These are phyloP conservation scores for Campaea margaritaria DNA, from an alignment of 2,888 invertebrate genomes.

Conservation along the genomic window DNA sequence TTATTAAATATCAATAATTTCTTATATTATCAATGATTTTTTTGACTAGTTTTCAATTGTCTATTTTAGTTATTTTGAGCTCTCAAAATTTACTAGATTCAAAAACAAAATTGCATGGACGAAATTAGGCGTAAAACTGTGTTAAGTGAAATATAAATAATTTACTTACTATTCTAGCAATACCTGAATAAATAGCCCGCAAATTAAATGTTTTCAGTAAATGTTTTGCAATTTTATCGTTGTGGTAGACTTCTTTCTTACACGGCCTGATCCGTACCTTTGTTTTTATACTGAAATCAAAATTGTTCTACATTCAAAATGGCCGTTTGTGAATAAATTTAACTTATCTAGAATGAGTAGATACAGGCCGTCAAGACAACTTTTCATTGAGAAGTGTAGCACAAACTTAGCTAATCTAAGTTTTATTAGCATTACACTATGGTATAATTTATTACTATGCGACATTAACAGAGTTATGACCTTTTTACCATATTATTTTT, in stretches of 20 bases:
- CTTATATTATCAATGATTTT: slow-evolving; percentile 25
- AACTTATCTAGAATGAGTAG: slow-evolving; percentile 6
- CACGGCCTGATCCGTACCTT: slow-evolving; percentile 17
- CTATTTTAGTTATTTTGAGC: slow-evolving; percentile 41
- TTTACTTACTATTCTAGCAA: slow-evolving; percentile 32
- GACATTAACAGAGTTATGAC: slow-evolving; percentile 46
- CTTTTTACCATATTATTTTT: slow-evolving; percentile 41
- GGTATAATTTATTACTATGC: slow-evolving; percentile 43
- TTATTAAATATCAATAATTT: slow-evolving; percentile 31
- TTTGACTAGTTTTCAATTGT: slow-evolving; percentile 44
- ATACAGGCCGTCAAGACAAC: slow-evolving; percentile 20
- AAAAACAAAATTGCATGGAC: slow-evolving; percentile 35
- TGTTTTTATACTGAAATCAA: slow-evolving; percentile 9
- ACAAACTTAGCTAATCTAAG: slow-evolving; percentile 35
- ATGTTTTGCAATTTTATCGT: slow-evolving; percentile 14
- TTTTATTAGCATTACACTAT: slow-evolving; percentile 39
- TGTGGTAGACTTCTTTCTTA: slow-evolving; percentile 32
- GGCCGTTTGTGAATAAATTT: slow-evolving; percentile 10
- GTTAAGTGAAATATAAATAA: slow-evolving; percentile 30
- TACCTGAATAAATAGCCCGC: slow-evolving; percentile 34
- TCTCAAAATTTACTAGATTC: slow-evolving; percentile 33
- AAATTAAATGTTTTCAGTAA: slow-evolving; percentile 24
- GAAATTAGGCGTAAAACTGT: slow-evolving; percentile 32
- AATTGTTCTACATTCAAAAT: slow-evolving; percentile 3
- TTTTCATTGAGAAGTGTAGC: slow-evolving; percentile 30